These are phyloP conservation scores for Dipus sagitta DNA, from an alignment of 2,797 vertebrate species.

Conservation along the genomic window DNA sequence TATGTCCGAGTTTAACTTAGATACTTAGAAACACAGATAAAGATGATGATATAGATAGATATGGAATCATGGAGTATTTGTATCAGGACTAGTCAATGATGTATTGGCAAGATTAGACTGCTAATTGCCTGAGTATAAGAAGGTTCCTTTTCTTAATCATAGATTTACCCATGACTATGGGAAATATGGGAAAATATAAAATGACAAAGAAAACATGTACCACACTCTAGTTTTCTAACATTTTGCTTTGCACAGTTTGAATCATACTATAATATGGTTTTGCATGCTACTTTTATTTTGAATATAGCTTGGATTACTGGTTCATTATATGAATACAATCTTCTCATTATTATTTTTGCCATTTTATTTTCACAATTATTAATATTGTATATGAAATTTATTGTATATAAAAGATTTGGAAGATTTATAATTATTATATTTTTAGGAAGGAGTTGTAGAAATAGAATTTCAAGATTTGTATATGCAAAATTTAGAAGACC, in stretches of 20 bases:
- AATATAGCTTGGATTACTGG: background rate
- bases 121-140: background rate
- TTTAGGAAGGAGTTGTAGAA: background rate
- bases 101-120: background rate
- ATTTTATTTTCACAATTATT: background rate
- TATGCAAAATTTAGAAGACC: background rate
- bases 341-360: background rate
- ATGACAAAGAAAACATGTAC: conserved; percentile 6
- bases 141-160: conserved; percentile 18
- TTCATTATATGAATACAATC: background rate
- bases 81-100: background rate
- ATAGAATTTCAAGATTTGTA: background rate
- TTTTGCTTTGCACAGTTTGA: background rate
- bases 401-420: background rate
- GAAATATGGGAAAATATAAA: background rate
- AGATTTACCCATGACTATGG: background rate
- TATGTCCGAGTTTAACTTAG: background rate
- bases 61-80: background rate
- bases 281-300: background rate
- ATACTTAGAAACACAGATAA: background rate
- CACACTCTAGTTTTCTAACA: background rate
- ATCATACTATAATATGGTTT: background rate
- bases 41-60: background rate
- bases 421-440: background rate
- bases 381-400: background rate